phyloP scores from a whole-genome alignment of 2,797 vertebrate genomes.

The Euphonia xanthogaster region DNA sequence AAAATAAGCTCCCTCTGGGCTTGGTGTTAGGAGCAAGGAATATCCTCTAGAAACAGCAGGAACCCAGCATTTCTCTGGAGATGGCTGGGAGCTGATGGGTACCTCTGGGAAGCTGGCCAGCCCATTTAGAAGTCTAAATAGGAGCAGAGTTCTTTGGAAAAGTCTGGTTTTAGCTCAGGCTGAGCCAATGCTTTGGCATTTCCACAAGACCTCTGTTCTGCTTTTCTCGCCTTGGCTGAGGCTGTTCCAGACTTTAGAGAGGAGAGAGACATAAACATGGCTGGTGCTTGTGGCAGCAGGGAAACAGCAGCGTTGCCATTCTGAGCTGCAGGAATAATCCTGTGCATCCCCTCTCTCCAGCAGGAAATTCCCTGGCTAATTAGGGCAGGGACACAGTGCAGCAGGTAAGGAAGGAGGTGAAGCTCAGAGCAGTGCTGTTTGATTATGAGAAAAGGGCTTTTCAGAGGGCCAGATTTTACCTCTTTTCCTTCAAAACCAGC shows the following conservation, averaged over 20 bases:
- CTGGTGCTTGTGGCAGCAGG: background rate
- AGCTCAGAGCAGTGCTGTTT: background rate
- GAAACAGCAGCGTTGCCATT: background rate
- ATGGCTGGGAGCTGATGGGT: background rate
- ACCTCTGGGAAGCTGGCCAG: constrained; percentile 17
- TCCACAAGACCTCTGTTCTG: background rate
- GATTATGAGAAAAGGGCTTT: background rate
- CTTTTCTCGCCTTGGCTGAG: background rate
- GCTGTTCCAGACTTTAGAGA: background rate
- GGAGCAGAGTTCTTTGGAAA: background rate
- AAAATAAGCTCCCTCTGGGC: background rate
- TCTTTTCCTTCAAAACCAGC: background rate
- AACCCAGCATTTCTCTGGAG: background rate
- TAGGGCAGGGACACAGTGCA: background rate
- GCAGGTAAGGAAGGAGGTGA: background rate
- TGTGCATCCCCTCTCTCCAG: background rate
- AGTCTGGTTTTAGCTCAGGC: background rate
- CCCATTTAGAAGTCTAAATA: background rate
- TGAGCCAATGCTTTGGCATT: background rate
- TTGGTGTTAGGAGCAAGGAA: background rate
- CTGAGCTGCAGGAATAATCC: background rate
- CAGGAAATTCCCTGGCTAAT: background rate
- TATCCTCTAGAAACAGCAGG: background rate
- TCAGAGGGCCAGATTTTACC: background rate
- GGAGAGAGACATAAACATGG: background rate